phyloP scores from a whole-genome alignment of 2,888 invertebrate species.

The Rhyacophila evoluta region DNA sequence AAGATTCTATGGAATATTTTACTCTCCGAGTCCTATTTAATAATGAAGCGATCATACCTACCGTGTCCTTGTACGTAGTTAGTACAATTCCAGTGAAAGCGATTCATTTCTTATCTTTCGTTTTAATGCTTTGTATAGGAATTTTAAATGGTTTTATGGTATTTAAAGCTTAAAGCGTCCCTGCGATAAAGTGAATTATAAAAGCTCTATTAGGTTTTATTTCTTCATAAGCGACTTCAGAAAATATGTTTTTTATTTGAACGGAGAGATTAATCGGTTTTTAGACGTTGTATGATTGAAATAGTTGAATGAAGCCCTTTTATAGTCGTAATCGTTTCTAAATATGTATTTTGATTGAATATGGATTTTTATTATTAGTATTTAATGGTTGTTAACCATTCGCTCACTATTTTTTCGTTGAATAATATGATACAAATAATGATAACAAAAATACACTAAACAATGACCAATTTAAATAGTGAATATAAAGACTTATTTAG shows the following conservation, averaged over 20 bases:
- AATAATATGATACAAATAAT: no score
- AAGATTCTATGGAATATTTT: neutral
- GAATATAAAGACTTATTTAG: no score
- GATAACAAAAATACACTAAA: no score
- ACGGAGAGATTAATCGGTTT: neutral
- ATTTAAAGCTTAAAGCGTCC: neutral
- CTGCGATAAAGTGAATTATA: neutral
- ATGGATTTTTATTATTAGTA: no score
- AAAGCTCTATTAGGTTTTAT: neutral
- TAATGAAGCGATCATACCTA: neutral
- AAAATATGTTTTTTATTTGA: neutral
- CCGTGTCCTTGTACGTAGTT: neutral
- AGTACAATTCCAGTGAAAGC: neutral
- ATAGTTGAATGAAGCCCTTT: neutral
- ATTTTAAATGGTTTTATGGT: slow-evolving; percentile 24
- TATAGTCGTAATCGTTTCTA: no score
- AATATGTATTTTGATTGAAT: no score
- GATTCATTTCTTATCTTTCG: slow-evolving; percentile 14
- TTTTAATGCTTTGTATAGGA: slow-evolving; percentile 15
- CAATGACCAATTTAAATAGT: no score
- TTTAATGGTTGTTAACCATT: no score
- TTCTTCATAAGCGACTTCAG: neutral
- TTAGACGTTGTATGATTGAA: neutral
- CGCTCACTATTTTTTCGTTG: no score
- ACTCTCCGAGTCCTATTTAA: neutral